These are phyloP conservation scores for Hololepta plana DNA, from an alignment of 2,888 invertebrate species.

Conservation along the genomic window DNA sequence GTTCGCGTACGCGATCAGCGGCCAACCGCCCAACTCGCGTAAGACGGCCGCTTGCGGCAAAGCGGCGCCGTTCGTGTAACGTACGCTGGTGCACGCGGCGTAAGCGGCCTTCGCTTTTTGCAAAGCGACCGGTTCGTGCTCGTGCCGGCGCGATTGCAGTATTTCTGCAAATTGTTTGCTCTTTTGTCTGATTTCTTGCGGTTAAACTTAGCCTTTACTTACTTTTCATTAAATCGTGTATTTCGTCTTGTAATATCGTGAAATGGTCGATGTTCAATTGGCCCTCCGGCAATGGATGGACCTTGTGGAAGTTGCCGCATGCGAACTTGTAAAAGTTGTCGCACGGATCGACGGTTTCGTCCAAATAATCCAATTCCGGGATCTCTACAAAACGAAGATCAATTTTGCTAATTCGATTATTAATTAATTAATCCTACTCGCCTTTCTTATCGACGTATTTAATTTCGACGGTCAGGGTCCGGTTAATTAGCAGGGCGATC, in stretches of 20 bases:
- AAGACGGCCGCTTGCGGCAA: conserved; percentile 21
- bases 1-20: conserved; percentile 14
- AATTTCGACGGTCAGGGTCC: no score
- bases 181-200: background rate
- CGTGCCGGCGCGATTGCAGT: conserved; percentile 12
- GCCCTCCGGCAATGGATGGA: conserved; percentile 21
- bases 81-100: conserved; percentile 17
- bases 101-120: conserved; percentile 24
- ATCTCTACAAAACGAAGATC: conserved; percentile 16
- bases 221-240: conserved; percentile 20
- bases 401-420: no score
- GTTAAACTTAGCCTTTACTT: conserved; percentile 5
- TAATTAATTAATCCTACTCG: no score
- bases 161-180: conserved; percentile 15
- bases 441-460: no score
- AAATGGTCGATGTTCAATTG: conserved; percentile 24
- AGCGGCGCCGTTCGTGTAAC: conserved; percentile 14
- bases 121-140: conserved; percentile 18
- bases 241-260: conserved; percentile 22
- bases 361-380: conserved; percentile 19
- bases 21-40: conserved; percentile 19
- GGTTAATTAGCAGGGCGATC: no score
- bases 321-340: conserved; percentile 29
- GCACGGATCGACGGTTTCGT: conserved; percentile 25
- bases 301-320: conserved; percentile 28